Conservation (phyloP, 2,113 vertebrate genomes). For the Dascyllus trimaculatus region DNA sequence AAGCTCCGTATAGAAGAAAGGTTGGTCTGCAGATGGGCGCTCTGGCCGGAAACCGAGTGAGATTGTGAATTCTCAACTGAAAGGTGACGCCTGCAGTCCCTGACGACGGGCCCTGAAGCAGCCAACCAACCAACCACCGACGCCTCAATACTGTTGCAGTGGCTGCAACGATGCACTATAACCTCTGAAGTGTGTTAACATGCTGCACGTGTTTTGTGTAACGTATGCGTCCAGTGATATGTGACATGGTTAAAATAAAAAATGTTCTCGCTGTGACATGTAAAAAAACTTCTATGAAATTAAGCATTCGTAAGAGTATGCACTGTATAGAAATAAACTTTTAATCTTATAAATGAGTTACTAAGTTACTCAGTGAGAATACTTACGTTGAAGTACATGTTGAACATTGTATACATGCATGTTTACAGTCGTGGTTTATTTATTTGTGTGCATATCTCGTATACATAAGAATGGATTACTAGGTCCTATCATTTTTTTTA, state of each 20-base stretch:
- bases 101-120: background rate
- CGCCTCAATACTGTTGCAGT: background rate
- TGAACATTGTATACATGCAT: constrained; percentile 13
- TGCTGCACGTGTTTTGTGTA: no score
- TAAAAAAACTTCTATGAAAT: background rate
- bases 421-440: constrained; percentile 2
- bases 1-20: background rate
- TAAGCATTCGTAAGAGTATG: background rate
- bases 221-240: constrained; percentile 1
- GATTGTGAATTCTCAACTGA: background rate
- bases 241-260: no score
- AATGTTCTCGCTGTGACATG: background rate
- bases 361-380: constrained; percentile 16
- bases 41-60: no score
- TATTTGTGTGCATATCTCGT: constrained; percentile 13
- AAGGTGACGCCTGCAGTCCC: background rate
- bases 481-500: constrained; percentile 3
- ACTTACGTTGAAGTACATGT: constrained; percentile 21
- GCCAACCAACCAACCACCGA: background rate
- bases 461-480: background rate
- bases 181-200: constrained; percentile 18
- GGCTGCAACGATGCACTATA: constrained; percentile 4
- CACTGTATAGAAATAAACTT: constrained; percentile 12
- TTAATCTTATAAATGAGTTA: background rate
- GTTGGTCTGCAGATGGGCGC: background rate